phyloP scores from a whole-genome alignment of 2,888 invertebrate genomes.

The Rhaphigaster nebulosa region DNA sequence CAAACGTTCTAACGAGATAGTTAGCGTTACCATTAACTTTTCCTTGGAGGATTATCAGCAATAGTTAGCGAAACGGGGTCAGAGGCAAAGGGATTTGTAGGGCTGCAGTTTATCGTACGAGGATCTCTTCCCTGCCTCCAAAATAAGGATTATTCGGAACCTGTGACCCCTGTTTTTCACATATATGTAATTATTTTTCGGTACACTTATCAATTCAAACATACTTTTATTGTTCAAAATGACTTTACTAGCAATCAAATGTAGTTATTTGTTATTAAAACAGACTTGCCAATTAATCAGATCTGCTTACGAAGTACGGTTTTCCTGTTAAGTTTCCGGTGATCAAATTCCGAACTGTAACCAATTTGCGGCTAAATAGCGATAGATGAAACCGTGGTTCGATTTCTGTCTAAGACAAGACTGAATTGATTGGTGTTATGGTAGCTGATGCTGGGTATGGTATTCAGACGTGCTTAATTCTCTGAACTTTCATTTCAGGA shows the following conservation, averaged over 20 bases:
- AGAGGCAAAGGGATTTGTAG: constrained; percentile 11
- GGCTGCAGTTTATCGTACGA: neutral
- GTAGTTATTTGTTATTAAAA: neutral
- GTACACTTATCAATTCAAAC: neutral
- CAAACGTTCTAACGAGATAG: constrained; percentile 17
- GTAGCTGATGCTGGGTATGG: no score
- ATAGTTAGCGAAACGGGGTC: constrained; percentile 3
- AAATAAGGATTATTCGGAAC: neutral
- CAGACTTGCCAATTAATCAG: neutral
- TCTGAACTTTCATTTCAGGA: no score
- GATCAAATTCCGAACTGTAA: neutral
- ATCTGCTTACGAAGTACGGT: neutral
- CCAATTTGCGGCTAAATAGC: neutral
- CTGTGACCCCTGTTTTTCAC: neutral
- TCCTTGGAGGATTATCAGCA: constrained; percentile 15
- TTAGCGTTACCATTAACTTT: neutral
- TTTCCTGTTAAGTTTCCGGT: neutral
- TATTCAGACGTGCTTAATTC: no score
- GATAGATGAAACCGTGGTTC: neutral
- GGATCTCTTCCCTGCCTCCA: neutral
- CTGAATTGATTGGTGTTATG: no score
- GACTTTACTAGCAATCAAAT: no score
- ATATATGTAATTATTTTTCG: neutral
- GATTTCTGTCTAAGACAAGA: neutral
- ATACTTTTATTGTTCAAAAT: no score